These are phyloP conservation scores for Xiphydria camelus DNA, from an alignment of 2,888 invertebrate genomes.

Conservation along the genomic window DNA sequence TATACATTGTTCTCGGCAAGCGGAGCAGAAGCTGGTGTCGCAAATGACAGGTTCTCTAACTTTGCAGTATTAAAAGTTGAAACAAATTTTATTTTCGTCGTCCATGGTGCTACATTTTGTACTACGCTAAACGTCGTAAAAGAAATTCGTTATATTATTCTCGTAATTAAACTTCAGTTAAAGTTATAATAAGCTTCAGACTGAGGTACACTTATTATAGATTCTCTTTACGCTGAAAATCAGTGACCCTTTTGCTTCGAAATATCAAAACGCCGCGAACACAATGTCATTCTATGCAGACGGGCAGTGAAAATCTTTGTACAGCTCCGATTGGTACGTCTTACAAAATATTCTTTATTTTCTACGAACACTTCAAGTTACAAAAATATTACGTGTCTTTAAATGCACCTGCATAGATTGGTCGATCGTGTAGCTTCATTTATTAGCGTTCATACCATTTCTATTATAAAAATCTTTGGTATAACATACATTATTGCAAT, in stretches of 20 bases:
- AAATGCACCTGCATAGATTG: neutral
- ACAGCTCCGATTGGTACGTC: no score
- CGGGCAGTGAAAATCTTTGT: no score
- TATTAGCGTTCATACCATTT: slow-evolving; percentile 12
- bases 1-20: neutral
- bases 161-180: slow-evolving; percentile 30
- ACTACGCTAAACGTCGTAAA: slow-evolving; percentile 38
- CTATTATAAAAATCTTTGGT: slow-evolving; percentile 50
- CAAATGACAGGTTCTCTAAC: no score
- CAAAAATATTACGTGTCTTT: no score
- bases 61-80: slow-evolving; percentile 16
- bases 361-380: no score
- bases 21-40: no score
- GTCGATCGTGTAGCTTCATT: neutral
- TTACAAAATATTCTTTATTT: no score
- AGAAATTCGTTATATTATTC: slow-evolving; percentile 34
- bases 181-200: slow-evolving; percentile 16
- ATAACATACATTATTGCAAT: slow-evolving; percentile 49
- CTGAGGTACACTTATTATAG: no score
- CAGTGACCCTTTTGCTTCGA: no score
- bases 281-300: no score
- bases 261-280: no score
- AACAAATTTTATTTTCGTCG: slow-evolving; percentile 34
- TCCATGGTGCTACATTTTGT: slow-evolving; percentile 39
- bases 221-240: no score